Base-by-base conservation (phyloP, 2,113 vertebrate genomes). In the Prochilodus magdalenae region DNA sequence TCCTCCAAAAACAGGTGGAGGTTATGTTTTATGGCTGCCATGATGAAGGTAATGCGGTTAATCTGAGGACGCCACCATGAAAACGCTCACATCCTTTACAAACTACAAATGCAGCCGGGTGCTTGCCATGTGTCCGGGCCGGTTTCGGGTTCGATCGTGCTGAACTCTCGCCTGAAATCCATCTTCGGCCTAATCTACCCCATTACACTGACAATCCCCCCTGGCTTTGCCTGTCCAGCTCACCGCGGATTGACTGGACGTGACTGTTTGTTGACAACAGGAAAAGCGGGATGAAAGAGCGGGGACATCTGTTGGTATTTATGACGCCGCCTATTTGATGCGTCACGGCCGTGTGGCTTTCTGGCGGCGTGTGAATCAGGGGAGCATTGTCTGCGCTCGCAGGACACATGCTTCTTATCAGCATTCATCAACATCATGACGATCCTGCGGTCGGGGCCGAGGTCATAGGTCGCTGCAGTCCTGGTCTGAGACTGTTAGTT, bases 381-480 rank as follows among this genome's bases (percentile, higher is more conserved):
- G 60, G 40, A 20, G 57, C 75, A 65, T 49, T 63, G 24, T 77
- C 27, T 30, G n/a, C 15, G 8, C 70, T 62, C 59, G 55, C 49
- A 12, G 51, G 75, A 47, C 76, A 73, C 29, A 33, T 59, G 73
- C 27, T 71, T 81, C 59, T 30, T 40, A 47, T 49, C 53, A 67
- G 22, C 20, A 26, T 40, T 22, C 7, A 44, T 44, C 40, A 44
- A 44, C 40, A 44, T 44, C 27, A 66, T 16, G 59, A 69, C n/a
- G n/a, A 62, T 49, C 18, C 36, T 74, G 63, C 47, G 26, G 29
- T 73, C 20, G 15, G 73, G 29, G 36, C 30, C 6, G 22, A 75
- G 77, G 84, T 86, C 77, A 80, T 67, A 80, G 84, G 10, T 69
- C 49, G 36, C 30, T 33, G 63, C 74, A 44, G 59, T n/a, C 36